Conservation (phyloP, 2,113 vertebrate species). For the Neotragus moschatus region DNA sequence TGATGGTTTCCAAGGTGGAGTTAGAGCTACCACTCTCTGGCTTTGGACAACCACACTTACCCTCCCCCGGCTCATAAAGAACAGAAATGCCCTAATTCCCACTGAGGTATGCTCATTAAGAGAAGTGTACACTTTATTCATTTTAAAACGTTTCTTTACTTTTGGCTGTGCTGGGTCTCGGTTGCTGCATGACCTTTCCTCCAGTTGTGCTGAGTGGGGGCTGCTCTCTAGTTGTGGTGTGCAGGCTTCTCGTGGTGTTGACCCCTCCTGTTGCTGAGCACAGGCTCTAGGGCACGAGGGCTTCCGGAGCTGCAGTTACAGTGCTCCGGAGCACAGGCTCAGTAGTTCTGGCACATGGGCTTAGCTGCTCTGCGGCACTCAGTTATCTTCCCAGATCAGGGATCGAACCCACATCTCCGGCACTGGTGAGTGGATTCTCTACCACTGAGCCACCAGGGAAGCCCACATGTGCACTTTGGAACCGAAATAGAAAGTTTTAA, state of each 20-base stretch:
- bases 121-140: not conserved
- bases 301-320: not conserved
- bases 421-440: not conserved
- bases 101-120: conserved; percentile 49
- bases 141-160: not conserved
- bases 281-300: not conserved
- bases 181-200: not conserved
- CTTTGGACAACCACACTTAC: conserved; percentile 94
- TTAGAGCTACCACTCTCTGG: conserved; percentile 89
- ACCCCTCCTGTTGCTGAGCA: not conserved
- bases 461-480: not conserved
- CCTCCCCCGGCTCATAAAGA: conserved; percentile 91
- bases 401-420: not conserved
- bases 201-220: not conserved
- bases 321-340: not conserved
- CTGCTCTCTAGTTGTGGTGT: not conserved
- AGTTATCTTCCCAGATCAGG: not conserved
- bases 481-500: not conserved
- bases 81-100: conserved; percentile 92
- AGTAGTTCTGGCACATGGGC: fast-evolving
- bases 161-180: not conserved
- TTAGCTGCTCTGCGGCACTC: not conserved
- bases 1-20: conserved; percentile 92
- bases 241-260: not conserved
- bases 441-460: not conserved